Evolutionary conservation across 2,888 invertebrate species (phyloP).

Genomic region (Clanis bilineata): DNA sequence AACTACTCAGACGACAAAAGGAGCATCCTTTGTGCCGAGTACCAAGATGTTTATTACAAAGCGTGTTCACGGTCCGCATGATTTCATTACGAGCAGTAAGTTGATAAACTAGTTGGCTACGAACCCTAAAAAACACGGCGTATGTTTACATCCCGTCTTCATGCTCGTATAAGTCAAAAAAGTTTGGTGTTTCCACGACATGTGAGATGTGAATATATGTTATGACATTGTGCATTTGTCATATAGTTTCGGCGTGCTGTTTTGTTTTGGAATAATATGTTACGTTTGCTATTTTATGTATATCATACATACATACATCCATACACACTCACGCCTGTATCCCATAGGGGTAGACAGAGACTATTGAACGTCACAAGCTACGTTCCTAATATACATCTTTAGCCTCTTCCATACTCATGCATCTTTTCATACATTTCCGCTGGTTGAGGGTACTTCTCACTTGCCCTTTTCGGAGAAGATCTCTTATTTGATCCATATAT

Average conservation of each 20-base stretch:
- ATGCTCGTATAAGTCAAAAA: constrained; percentile 44
- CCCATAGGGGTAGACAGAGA: too few relatives aligned
- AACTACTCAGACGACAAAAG: background rate
- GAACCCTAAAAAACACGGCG: constrained; percentile 63
- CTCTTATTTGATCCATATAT: too few relatives aligned
- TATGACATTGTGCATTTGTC: background rate
- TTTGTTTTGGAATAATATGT: background rate
- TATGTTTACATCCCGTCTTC: constrained; percentile 61
- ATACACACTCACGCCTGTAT: too few relatives aligned
- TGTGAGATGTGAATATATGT: constrained; percentile 26
- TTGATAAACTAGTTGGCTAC: constrained; percentile 56
- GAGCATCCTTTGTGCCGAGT: background rate
- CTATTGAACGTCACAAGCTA: too few relatives aligned
- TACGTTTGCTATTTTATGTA: background rate
- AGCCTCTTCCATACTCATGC: too few relatives aligned
- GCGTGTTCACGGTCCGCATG: constrained; percentile 36
- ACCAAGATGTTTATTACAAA: constrained; percentile 9
- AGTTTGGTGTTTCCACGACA: constrained; percentile 57
- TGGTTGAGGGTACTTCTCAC: too few relatives aligned
- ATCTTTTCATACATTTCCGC: too few relatives aligned
- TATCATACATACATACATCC: too few relatives aligned
- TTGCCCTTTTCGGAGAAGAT: too few relatives aligned
- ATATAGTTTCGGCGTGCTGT: background rate
- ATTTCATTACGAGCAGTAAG: constrained; percentile 53
- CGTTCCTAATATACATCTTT: too few relatives aligned